Evolutionary conservation across 2,113 vertebrate species (phyloP), one percentile per base, ranked within the genome.

Genomic region (Rutilus rutilus): DNA sequence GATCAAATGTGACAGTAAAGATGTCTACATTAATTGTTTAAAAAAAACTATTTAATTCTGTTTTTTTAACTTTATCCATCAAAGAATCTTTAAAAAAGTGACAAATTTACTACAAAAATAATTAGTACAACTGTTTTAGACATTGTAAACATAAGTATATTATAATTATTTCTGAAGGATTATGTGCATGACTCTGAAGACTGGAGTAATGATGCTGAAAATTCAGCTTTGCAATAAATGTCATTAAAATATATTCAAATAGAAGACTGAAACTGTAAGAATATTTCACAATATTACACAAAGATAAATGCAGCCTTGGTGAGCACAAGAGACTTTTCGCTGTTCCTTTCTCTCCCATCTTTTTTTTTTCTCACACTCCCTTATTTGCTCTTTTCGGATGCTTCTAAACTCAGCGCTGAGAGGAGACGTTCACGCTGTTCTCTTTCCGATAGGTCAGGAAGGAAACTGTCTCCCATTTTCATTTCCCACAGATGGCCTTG

Each of bases 391-490:
- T 65, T 62, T 88, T 84, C 76, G 76, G 89, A 88, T 64, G 12
- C 84, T 88, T 89, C 88, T 85, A 75, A 39, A 85, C 88, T 79
- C 50, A 71, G 79, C 92, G 69, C 0, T 90, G 88, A 87, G 3
- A 47, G 86, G 4, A 64, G 88, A 88, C 82, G 81, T 89, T 88
- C 33, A 89, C 93, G 89, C 91, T 91, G 84, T 87, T 93, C 92
- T 91, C 92, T 92, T 42, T 88, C 90, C 93, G 93, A 95, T 93
- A 92, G 92, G 90, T 89, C 93, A 96, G 97, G 96, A 98, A 97
- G 97, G 97, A 98, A 97, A 90, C 92, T 78, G 96, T 97, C 97
- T 97, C 95, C 96, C 93, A 64, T 95, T 95, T 96, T 95, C 95
- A 97, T 96, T 97, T 97, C 95, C 96, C 93, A 92, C 94, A 92